These are phyloP conservation scores for Sebastes wilsoni DNA, from an alignment of 2,797 vertebrate genomes.

Conservation along the genomic window DNA sequence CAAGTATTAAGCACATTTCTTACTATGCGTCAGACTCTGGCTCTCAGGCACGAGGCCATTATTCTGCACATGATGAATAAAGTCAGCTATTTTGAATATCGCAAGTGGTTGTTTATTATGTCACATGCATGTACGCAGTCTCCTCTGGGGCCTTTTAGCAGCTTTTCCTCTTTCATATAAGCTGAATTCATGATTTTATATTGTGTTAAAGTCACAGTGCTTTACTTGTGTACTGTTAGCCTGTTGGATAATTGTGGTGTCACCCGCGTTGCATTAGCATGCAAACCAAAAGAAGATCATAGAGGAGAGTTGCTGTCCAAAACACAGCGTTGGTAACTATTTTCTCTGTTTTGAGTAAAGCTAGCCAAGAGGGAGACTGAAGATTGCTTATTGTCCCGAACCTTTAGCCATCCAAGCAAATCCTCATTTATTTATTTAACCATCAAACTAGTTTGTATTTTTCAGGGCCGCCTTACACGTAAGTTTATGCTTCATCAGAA, in stretches of 20 bases:
- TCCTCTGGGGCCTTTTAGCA: neutral
- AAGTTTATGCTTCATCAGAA: slow-evolving; percentile 7
- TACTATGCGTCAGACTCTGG: neutral
- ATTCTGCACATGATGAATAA: neutral
- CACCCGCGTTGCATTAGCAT: neutral
- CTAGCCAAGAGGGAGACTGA: slow-evolving; percentile 9
- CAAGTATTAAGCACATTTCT: neutral
- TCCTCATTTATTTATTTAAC: slow-evolving; percentile 36
- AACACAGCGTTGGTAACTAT: slow-evolving; percentile 7
- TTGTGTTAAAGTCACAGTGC: neutral
- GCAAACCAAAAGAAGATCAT: slow-evolving; percentile 10
- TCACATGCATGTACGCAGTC: neutral
- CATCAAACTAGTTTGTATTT: slow-evolving; percentile 31
- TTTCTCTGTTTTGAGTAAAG: slow-evolving; percentile 21
- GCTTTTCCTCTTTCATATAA: neutral
- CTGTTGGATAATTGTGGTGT: neutral
- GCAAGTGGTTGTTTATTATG: neutral
- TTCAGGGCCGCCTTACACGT: neutral
- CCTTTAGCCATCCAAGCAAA: slow-evolving; percentile 24
- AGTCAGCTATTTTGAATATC: neutral
- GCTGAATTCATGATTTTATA: slow-evolving; percentile 1
- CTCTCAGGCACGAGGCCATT: neutral
- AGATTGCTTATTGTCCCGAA: slow-evolving; percentile 12
- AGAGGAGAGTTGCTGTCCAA: neutral
- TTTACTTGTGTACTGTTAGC: slow-evolving; percentile 4